Evolutionary conservation across 2,888 invertebrate genomes (phyloP).

Genomic region (Brenthis hecate): DNA sequence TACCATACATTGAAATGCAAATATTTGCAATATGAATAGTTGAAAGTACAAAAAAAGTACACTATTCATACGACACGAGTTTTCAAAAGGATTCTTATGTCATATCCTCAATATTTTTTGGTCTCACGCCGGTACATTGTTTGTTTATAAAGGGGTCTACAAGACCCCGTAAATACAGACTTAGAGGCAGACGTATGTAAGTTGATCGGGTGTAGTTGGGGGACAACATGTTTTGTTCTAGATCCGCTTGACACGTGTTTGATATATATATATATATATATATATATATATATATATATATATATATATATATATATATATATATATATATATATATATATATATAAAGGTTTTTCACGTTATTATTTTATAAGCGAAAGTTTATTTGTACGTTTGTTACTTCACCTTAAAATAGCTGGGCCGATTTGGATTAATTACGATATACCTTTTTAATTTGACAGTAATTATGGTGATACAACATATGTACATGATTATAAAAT

Average conservation of each 20-base stretch:
- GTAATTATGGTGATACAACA: too few species aligned
- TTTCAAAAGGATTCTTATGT: conserved; percentile 45
- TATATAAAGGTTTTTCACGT: too few species aligned
- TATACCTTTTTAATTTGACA: too few species aligned
- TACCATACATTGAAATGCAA: conserved; percentile 34
- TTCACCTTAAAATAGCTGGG: too few species aligned
- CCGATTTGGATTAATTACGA: too few species aligned
- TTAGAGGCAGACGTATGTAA: conserved; percentile 9
- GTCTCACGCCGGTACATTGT: conserved; percentile 40
- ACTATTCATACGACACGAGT: conserved; percentile 36
- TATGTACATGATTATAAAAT: too few species aligned
- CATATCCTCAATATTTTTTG: conserved; percentile 44
- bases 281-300: too few species aligned
- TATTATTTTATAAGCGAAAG: background rate
- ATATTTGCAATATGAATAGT: conserved; percentile 33
- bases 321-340: too few species aligned
- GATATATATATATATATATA: conserved; percentile 6
- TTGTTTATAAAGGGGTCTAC: conserved; percentile 32
- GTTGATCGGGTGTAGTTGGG: conserved; percentile 36
- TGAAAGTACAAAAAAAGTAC: conserved; percentile 28
- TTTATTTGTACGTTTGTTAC: background rate
- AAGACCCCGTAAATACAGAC: background rate
- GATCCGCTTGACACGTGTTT: conserved; percentile 45
- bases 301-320: too few species aligned
- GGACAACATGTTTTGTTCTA: conserved; percentile 58